A percentile compares a stretch with the other conserved stretches of the same genome.
Evolutionary conservation across 64 coral and sea anemone genomes (phyloP).

Genomic region (Pocillopora damicornis): DNA sequence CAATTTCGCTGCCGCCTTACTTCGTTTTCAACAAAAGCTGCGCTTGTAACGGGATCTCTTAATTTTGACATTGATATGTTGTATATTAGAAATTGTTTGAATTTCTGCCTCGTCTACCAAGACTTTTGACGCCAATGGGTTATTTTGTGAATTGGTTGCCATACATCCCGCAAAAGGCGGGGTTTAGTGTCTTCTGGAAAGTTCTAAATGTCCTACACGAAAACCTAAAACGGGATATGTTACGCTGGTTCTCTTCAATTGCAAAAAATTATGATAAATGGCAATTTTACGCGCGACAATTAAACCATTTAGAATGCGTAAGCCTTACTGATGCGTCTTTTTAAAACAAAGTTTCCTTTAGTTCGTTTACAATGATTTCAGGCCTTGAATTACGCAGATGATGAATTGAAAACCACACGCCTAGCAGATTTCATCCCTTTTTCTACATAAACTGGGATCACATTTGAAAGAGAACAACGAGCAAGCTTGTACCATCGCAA

Average conservation of each 20-base stretch:
- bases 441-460: neutral
- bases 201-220: slow-evolving; percentile 37
- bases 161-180: slow-evolving; percentile 54
- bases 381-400: neutral
- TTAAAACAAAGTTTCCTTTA: neutral
- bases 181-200: slow-evolving; percentile 51
- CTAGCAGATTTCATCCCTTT: neutral
- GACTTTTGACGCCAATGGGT: slow-evolving; percentile 75
- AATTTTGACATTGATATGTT: slow-evolving; percentile 94
- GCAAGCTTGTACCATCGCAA: neutral
- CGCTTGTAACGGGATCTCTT: slow-evolving; percentile 46
- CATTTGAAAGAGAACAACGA: neutral
- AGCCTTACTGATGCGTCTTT: neutral
- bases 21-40: slow-evolving; percentile 33
- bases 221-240: neutral
- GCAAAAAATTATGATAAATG: slow-evolving; percentile 2
- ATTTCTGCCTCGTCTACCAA: slow-evolving; percentile 70
- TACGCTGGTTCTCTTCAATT: neutral
- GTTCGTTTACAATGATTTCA: neutral
- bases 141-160: slow-evolving; percentile 82
- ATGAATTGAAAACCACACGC: neutral
- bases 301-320: neutral
- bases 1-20: slow-evolving; percentile 14
- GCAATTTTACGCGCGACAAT: neutral
- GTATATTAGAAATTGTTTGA: slow-evolving; percentile 97